Evolutionary conservation across 1,140 invertebrate species (phyloP), one percentile per base, ranked within the genome.

Genomic region (Piezodorus guildinii): DNA sequence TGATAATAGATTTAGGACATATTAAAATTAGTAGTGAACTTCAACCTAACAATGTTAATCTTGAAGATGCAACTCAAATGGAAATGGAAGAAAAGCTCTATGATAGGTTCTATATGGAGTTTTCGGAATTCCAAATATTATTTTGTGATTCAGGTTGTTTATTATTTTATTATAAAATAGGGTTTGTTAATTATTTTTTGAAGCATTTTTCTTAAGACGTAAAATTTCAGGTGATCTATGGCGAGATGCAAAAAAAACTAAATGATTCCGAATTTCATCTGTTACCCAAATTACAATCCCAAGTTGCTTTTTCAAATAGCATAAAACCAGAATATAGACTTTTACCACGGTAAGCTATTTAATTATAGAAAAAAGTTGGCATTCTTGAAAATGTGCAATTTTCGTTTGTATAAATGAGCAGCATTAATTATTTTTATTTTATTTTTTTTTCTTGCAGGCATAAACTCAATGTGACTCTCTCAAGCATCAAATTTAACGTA

Each of bases 61-160:
- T 87, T 3, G 87, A 90, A 73, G 86, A 88, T 71, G 83, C 85
- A 0, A 90, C 88, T 0, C 83, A 87, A 70, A 88, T 88, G 81
- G 88, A 91, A 77, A 74, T 90, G 17, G 88, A 91, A 71, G 87
- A 90, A 73, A 78, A 84, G 62, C 74, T 91, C 1, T 92, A 91
- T 69, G 88, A 91, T 68, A 77, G 88, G 69, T 80, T 90, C 61
- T 83, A 85, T 67, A 77, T 90, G 5, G 82, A 82, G 65, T 80
- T 86, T 60, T 81, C 80, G 58, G 82, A 83, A 71, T 80, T 84
- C 67, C 88, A 87, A 75, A 73, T 84, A 64, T 68, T 84, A 27
- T 82, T 83, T 71, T 80, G 80, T 69, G 78, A 80, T 67, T 77
- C 76, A 75, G 71, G 71, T 72, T 59, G 44, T 3, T 8, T 30